A percentile compares a stretch with the other conserved stretches of the same genome.
phyloP scores from a whole-genome alignment of 2,888 invertebrate species.

The Nineta flava region DNA sequence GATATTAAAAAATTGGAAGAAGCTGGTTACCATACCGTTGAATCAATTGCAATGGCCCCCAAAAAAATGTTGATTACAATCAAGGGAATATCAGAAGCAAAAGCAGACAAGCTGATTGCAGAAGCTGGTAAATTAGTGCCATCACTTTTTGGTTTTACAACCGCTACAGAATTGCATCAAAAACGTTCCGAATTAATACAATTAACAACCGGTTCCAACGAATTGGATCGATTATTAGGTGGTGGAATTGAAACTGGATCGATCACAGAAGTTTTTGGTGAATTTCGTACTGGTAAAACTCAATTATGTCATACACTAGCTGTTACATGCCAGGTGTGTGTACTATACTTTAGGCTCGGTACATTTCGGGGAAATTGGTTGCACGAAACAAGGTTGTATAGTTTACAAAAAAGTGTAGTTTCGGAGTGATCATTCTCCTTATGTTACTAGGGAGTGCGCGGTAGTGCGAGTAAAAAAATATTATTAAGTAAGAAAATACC shows the following conservation, averaged over 20 bases:
- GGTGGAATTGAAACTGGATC: slow-evolving; percentile 98
- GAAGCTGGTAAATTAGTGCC: slow-evolving; percentile 90
- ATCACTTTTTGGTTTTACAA: slow-evolving; percentile 79
- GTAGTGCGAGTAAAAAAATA: no score
- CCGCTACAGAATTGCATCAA: slow-evolving; percentile 90
- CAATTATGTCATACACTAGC: slow-evolving; percentile 94
- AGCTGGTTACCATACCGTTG: slow-evolving; percentile 88
- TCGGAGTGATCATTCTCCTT: no score
- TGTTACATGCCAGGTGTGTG: slow-evolving; percentile 85
- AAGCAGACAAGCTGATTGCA: slow-evolving; percentile 83
- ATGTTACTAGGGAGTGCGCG: no score
- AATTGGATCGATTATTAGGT: slow-evolving; percentile 79
- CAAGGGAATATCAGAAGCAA: slow-evolving; percentile 94
- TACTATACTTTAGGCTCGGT: background rate
- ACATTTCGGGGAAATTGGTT: no score
- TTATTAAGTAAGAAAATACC: no score
- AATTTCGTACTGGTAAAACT: slow-evolving; percentile 95
- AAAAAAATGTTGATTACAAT: slow-evolving; percentile 76
- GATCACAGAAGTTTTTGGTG: slow-evolving; percentile 96
- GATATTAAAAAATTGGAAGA: slow-evolving; percentile 91
- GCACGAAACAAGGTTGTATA: no score
- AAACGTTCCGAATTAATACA: slow-evolving; percentile 91
- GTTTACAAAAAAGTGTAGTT: no score
- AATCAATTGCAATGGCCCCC: slow-evolving; percentile 87
- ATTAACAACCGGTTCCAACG: slow-evolving; percentile 87